Percentiles rank a stretch among this genome's conserved stretches.
Conservation (phyloP, 2,888 invertebrate species). For the Dicroscelio sp. region DNA sequence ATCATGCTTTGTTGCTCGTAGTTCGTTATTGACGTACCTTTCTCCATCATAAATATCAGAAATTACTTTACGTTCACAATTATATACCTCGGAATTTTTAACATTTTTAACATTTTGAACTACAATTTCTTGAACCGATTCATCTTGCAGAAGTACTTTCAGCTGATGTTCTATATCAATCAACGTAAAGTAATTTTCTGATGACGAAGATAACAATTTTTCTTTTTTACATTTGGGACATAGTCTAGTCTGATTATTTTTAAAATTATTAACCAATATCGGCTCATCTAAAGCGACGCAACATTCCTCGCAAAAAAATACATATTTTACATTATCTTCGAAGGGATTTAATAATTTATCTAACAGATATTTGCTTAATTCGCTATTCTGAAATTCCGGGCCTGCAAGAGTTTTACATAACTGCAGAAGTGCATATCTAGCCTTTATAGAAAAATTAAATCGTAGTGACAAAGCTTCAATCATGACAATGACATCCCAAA, state of each 20-base stretch:
- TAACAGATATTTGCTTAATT: too few relatives aligned
- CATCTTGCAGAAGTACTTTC: not conserved
- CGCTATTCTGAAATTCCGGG: too few relatives aligned
- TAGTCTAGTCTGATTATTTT: not conserved
- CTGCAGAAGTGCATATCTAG: conserved; percentile 1
- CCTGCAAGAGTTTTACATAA: not conserved
- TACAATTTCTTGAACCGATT: not conserved
- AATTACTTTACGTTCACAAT: too few relatives aligned
- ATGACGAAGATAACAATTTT: not conserved
- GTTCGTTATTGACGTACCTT: conserved; percentile 7
- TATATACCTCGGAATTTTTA: too few relatives aligned
- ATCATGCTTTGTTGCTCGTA: conserved; percentile 9
- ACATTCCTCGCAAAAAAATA: conserved; percentile 20
- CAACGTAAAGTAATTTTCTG: conserved; percentile 30
- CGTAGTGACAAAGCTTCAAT: not conserved
- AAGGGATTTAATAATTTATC: too few relatives aligned
- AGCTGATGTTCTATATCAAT: conserved; percentile 29
- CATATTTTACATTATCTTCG: too few relatives aligned
- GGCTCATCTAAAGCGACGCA: conserved; percentile 2
- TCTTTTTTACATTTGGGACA: conserved; percentile 14
- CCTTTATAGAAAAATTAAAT: not conserved
- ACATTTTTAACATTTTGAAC: too few relatives aligned
- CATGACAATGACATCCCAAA: conserved; percentile 3
- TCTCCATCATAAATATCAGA: conserved; percentile 20
- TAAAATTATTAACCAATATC: conserved; percentile 18